Evolutionary conservation across 2,888 invertebrate species (phyloP).

Genomic region (Nomada ruficornis): DNA sequence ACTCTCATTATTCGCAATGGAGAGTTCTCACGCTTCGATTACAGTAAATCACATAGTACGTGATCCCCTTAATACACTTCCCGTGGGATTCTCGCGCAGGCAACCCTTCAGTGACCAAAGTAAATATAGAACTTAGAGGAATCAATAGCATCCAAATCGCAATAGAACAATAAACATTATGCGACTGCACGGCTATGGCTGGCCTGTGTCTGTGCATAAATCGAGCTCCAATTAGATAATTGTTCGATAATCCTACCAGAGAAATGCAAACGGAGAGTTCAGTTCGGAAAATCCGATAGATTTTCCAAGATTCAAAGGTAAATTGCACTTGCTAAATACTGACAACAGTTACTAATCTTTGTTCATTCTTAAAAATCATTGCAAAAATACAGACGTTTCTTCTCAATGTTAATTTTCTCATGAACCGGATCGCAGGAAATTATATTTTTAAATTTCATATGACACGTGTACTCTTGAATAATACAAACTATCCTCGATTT

Average conservation of each 20-base stretch:
- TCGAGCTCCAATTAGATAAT: conserved; percentile 51
- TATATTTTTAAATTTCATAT: no score
- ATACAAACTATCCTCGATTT: no score
- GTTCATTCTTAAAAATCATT: no score
- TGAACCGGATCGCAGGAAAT: no score
- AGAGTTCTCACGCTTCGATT: conserved; percentile 31
- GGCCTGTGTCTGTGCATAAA: conserved; percentile 49
- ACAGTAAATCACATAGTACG: conserved; percentile 8
- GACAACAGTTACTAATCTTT: no score
- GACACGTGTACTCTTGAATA: no score
- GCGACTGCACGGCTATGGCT: conserved; percentile 40
- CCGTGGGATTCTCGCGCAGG: conserved; percentile 5
- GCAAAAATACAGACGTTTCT: no score
- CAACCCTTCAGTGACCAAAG: conserved; percentile 34
- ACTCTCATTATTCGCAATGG: conserved; percentile 12
- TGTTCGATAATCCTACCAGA: conserved; percentile 35
- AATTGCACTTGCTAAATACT: no score
- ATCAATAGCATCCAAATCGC: conserved; percentile 45
- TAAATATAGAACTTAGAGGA: conserved; percentile 45
- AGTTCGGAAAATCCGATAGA: conserved; percentile 8
- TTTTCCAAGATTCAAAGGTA: background rate
- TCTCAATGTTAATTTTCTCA: no score
- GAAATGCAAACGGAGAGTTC: conserved; percentile 36
- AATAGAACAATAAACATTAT: conserved; percentile 52
- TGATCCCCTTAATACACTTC: conserved; percentile 34